A percentile compares a stretch with the other conserved stretches of the same genome.
Evolutionary conservation across 1,140 invertebrate species (phyloP).

Genomic region (Halesus radiatus): DNA sequence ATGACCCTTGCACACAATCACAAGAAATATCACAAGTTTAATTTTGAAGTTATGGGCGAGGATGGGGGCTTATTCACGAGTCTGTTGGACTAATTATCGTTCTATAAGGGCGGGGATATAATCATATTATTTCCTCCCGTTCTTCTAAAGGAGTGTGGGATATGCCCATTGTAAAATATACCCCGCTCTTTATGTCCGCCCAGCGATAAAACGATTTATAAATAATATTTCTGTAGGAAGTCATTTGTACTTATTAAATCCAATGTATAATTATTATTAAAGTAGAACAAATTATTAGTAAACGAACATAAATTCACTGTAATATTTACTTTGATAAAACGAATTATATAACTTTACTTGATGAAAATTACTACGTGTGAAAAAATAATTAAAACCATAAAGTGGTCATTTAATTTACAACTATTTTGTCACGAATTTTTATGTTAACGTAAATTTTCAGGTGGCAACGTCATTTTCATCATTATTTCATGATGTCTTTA

Average conservation of each 20-base stretch:
- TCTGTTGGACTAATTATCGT: conserved; percentile 47
- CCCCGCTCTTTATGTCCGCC: neutral
- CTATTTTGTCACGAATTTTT: too few species aligned
- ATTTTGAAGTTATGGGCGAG: conserved; percentile 36
- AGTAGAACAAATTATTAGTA: too few species aligned
- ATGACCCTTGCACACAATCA: conserved; percentile 1
- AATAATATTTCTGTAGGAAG: neutral
- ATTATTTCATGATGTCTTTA: too few species aligned
- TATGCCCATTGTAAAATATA: conserved; percentile 2
- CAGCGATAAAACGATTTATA: conserved; percentile 5
- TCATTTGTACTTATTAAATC: neutral
- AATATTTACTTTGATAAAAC: too few species aligned
- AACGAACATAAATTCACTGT: too few species aligned
- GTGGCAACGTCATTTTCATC: too few species aligned
- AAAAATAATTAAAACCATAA: too few species aligned
- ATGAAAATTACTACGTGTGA: too few species aligned
- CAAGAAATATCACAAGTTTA: conserved; percentile 44
- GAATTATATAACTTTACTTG: too few species aligned
- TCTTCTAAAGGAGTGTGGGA: conserved; percentile 1
- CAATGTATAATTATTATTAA: neutral
- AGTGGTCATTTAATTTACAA: too few species aligned
- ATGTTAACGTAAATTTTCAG: too few species aligned
- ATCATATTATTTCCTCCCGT: conserved; percentile 15
- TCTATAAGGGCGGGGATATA: conserved; percentile 40
- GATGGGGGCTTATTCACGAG: conserved; percentile 54